phyloP scores from a whole-genome alignment of 2,113 vertebrate species.

The Laterallus jamaicensis region DNA sequence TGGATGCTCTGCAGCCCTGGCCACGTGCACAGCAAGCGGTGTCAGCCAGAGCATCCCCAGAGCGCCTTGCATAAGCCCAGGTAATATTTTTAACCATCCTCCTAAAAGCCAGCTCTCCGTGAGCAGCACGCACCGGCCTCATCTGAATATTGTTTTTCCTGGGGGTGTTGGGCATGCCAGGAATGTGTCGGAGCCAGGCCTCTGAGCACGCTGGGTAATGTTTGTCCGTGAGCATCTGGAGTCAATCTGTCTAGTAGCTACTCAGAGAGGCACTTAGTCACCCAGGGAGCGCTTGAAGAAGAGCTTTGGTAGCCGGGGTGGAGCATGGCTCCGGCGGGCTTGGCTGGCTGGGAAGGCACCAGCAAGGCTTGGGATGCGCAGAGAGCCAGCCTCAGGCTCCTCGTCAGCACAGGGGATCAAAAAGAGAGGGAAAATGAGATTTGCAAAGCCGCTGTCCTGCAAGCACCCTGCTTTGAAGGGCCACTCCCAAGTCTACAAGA shows the following conservation, averaged over 20 bases:
- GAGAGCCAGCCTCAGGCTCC: not conserved
- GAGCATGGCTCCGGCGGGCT: not conserved
- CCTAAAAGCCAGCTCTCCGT: not conserved
- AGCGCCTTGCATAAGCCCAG: not conserved
- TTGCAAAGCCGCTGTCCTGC: not conserved
- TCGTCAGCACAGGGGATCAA: not conserved
- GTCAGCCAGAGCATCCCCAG: not conserved
- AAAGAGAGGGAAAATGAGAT: not conserved
- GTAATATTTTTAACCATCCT: not conserved
- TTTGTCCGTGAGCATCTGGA: not conserved
- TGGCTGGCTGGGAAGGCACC: not conserved
- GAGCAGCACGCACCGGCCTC: accelerated
- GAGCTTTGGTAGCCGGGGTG: not conserved
- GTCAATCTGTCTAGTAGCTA: not conserved
- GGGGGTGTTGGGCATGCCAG: not conserved
- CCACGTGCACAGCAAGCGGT: not conserved
- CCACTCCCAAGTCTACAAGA: not conserved
- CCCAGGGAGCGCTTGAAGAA: not conserved
- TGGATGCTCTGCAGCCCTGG: not conserved
- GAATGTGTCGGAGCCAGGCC: not conserved
- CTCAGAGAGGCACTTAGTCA: not conserved
- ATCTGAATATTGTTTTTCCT: not conserved
- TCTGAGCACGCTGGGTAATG: not conserved
- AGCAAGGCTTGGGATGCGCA: not conserved
- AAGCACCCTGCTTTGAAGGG: not conserved